phyloP scores from a whole-genome alignment of 2,113 vertebrate genomes.

The Nymphicus hollandicus region DNA sequence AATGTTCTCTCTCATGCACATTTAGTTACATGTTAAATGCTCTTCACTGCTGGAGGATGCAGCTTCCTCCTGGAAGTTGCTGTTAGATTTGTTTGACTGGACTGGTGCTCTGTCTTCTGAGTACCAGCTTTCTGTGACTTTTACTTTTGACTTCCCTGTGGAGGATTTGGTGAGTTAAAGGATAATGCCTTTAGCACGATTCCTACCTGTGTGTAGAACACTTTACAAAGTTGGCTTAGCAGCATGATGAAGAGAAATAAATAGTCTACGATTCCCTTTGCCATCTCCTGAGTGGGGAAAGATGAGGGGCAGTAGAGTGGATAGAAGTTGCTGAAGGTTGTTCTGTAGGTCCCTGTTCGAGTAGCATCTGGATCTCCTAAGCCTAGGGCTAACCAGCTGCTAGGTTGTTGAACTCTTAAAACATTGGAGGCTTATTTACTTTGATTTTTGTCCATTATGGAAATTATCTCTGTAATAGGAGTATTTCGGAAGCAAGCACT shows the following conservation, averaged over 20 bases:
- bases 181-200: not conserved
- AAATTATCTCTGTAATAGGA: not conserved
- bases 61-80: not conserved
- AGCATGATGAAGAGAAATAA: not conserved
- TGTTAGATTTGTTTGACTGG: not conserved
- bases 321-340: not conserved
- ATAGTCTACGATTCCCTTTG: not conserved
- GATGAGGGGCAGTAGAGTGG: not conserved
- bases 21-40: rapidly evolving
- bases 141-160: not conserved
- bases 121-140: not conserved
- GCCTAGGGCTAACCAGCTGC: not conserved
- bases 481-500: not conserved
- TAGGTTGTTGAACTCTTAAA: not conserved
- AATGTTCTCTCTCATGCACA: rapidly evolving
- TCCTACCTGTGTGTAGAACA: not conserved
- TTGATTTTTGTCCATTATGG: not conserved
- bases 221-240: not conserved
- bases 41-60: not conserved
- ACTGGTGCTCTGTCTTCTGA: not conserved
- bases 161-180: not conserved
- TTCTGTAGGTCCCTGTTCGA: not conserved
- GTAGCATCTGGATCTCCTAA: not conserved
- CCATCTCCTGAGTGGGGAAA: not conserved
- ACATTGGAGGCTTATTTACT: not conserved